A percentile compares a stretch with the other conserved stretches of the same genome.
Conservation (phyloP, 2,113 vertebrate genomes). For the Neogobius melanostomus region DNA sequence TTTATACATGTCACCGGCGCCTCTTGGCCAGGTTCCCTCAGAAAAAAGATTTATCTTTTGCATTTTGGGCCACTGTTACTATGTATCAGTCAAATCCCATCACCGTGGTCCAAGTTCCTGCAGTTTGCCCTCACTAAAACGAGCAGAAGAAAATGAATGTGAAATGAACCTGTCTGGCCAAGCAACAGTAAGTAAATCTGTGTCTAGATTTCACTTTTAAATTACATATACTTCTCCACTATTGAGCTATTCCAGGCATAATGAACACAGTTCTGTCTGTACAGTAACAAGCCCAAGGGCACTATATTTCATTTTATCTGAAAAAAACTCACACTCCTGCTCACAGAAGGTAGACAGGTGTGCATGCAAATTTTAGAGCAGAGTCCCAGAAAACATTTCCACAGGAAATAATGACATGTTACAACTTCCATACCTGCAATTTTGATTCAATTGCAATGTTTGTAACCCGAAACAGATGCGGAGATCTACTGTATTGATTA, state of each 20-base stretch:
- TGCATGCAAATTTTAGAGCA: not conserved
- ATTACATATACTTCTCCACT: not conserved
- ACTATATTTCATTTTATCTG: not conserved
- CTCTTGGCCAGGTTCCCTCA: no score
- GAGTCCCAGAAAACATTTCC: not conserved
- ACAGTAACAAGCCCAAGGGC: slow-evolving; percentile 1
- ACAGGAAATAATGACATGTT: not conserved
- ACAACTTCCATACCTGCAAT: not conserved
- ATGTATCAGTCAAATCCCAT: no score
- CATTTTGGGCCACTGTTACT: no score
- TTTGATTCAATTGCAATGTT: no score
- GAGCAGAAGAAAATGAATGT: not conserved
- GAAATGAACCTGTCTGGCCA: not conserved
- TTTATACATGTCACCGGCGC: no score
- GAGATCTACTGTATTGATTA: no score
- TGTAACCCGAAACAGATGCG: no score
- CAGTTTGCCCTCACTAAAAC: no score
- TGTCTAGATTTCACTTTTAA: not conserved
- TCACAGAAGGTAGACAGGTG: slow-evolving; percentile 1
- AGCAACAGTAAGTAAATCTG: not conserved
- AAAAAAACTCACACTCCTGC: not conserved
- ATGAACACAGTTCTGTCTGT: not conserved
- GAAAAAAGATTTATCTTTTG: no score
- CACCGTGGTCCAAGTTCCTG: no score
- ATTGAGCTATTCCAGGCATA: not conserved